These are phyloP conservation scores for Linurgus olivaceus DNA, from an alignment of 2,797 vertebrate species.

Conservation along the genomic window DNA sequence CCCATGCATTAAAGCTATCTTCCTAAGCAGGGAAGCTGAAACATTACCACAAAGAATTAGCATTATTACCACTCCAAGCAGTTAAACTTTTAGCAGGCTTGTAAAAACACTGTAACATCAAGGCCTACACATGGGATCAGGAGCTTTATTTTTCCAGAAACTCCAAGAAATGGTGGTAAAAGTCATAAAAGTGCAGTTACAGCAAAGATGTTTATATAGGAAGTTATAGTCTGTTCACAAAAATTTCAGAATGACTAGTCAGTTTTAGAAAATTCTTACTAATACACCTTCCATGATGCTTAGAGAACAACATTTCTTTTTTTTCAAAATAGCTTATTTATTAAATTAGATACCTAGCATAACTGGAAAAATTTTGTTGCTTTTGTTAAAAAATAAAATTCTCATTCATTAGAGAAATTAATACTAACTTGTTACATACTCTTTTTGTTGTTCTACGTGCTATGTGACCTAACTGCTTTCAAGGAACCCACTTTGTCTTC, in stretches of 20 bases:
- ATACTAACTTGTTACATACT: background rate
- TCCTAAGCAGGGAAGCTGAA: background rate
- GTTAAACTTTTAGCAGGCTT: background rate
- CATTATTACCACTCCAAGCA: background rate
- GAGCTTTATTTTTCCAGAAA: background rate
- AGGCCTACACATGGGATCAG: background rate
- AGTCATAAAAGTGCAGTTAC: background rate
- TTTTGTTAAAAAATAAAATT: background rate
- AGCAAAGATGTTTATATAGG: background rate
- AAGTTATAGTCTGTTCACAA: background rate
- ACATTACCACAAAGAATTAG: background rate
- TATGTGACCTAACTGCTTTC: background rate
- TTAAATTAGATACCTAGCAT: background rate
- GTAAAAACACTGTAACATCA: background rate
- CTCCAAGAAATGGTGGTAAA: background rate
- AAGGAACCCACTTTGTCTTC: background rate
- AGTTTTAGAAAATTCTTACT: background rate
- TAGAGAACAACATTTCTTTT: background rate
- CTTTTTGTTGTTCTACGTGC: background rate
- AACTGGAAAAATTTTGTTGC: background rate
- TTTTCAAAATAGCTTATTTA: background rate
- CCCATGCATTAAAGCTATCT: background rate
- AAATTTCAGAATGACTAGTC: background rate
- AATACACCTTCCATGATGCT: fast-evolving
- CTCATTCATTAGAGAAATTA: background rate